phyloP scores from a whole-genome alignment of 2,113 vertebrate species.

The Poecile atricapillus region DNA sequence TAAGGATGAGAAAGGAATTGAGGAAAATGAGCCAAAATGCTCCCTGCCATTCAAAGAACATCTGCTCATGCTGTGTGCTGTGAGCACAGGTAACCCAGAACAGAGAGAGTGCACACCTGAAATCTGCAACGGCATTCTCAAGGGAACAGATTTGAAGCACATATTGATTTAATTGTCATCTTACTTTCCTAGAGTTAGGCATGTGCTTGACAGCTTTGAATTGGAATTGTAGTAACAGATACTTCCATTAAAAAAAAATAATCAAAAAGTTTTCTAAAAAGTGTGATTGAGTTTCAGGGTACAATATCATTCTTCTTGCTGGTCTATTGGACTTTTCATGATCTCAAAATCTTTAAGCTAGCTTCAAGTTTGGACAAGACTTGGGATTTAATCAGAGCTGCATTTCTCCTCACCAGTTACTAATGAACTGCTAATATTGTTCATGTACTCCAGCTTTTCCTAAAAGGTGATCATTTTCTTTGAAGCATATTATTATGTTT shows the following conservation, averaged over 20 bases:
- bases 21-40: neutral
- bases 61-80: neutral
- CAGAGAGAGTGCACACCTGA: neutral
- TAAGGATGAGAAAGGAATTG: neutral
- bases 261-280: neutral
- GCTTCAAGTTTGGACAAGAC: neutral
- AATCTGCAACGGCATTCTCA: neutral
- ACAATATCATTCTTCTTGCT: neutral
- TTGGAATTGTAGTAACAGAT: neutral
- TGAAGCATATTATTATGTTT: too few relatives aligned
- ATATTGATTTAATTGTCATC: neutral
- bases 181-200: neutral
- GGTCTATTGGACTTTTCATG: neutral
- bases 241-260: neutral
- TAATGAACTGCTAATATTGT: neutral
- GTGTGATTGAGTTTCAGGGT: neutral
- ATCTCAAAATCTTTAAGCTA: neutral
- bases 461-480: neutral
- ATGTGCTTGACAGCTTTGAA: neutral
- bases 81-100: neutral
- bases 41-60: neutral
- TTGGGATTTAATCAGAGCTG: neutral
- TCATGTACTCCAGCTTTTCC: neutral
- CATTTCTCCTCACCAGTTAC: neutral
- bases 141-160: neutral